phyloP scores from a whole-genome alignment of 2,113 vertebrate genomes.

The Lipophrys pholis region DNA sequence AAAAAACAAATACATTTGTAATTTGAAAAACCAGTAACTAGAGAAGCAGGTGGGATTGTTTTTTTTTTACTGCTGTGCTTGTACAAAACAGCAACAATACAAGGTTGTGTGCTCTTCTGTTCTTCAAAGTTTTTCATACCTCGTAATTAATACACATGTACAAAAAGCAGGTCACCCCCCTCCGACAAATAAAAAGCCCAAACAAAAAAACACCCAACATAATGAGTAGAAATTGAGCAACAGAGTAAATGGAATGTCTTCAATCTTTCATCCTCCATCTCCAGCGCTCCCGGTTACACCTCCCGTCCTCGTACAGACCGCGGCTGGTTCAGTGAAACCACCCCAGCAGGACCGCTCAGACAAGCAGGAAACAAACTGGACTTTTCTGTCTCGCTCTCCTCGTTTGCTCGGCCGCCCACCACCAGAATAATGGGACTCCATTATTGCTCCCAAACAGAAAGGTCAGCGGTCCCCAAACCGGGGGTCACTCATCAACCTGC shows the following conservation, averaged over 20 bases:
- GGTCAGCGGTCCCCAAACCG: slow-evolving; percentile 46
- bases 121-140: slow-evolving; percentile 65
- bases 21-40: slow-evolving; percentile 70
- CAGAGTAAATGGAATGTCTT: slow-evolving; percentile 77
- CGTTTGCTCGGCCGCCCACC: slow-evolving; percentile 42
- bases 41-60: slow-evolving; percentile 55
- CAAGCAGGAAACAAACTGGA: slow-evolving; percentile 38
- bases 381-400: slow-evolving; percentile 5
- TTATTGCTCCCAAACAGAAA: slow-evolving; percentile 31
- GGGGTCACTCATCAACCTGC: slow-evolving; percentile 34
- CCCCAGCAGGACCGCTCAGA: slow-evolving; percentile 37
- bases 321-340: slow-evolving; percentile 5
- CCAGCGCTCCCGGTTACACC: slow-evolving; percentile 21
- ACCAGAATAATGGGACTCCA: slow-evolving; percentile 45
- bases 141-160: slow-evolving; percentile 70
- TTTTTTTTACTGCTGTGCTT: slow-evolving; percentile 59
- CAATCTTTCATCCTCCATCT: slow-evolving; percentile 34
- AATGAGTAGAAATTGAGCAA: slow-evolving; percentile 63
- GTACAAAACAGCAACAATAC: slow-evolving; percentile 68
- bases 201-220: neutral
- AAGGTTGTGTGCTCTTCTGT: slow-evolving; percentile 72
- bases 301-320: slow-evolving; percentile 20
- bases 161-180: slow-evolving; percentile 64
- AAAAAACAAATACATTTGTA: slow-evolving; percentile 55
- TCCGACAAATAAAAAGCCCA: slow-evolving; percentile 33